Evolutionary conservation across 2,113 vertebrate genomes (phyloP), one percentile per base, ranked within the genome.

Genomic region (Cavia porcellus): DNA sequence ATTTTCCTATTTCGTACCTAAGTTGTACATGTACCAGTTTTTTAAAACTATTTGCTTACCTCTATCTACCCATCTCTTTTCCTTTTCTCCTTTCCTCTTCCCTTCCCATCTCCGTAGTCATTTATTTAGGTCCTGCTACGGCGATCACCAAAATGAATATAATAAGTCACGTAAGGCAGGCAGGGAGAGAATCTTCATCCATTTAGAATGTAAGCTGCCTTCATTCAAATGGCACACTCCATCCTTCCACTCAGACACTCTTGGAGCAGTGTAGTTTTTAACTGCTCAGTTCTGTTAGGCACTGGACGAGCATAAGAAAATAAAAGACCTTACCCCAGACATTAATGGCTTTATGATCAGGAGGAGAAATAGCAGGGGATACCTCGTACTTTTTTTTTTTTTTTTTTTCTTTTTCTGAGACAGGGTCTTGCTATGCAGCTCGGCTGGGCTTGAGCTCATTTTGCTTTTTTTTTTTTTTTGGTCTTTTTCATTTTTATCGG

Each of bases 11-110:
- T 62, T n/a, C 15, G 13, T 38, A 9, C 47, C 92, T 64, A 45
- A 24, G 61, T 42, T 70, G 77, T 20, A 83, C 24, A 20, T 17
- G 5, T 47, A 3, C 22, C n/a, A 12, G 20, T n/a, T 70, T 59
- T 10, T 47, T 87, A 1, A 8, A 50, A 50, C 24, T 79, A 3
- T 0, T 52, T 45, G 3, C 55, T 28, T 25, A 0, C 5, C 13
- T 68, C 38, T 19, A 22, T 25, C n/a, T 35, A 42, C 5, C 1
- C 1, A 86, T 28, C 20, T 81, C 45, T 35, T 80, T 68, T 47
- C 45, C 42, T 72, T 77, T 10, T 55, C 68, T 61, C 57, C 30
- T 89, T 0, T 1, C 22, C 14, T 75, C 47, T 5, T 70, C 55
- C 20, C 50, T 70, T 83, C 20, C 19, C 47, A 75, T 38, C 52